Evolutionary conservation across 2,797 vertebrate species (phyloP).

Genomic region (Meriones psammophilus): DNA sequence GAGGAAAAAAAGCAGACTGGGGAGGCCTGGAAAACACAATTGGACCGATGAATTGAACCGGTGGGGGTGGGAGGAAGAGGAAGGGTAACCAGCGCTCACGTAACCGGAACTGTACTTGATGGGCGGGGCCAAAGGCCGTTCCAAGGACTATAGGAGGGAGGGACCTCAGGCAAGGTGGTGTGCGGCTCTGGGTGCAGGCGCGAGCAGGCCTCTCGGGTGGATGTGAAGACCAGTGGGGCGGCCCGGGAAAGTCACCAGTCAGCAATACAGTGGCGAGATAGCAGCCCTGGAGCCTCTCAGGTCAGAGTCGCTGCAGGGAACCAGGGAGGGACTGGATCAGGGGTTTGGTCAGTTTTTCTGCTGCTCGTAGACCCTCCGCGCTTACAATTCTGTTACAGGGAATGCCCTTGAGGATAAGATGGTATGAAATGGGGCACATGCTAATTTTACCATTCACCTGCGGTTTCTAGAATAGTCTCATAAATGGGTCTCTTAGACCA

Average conservation of each 20-base stretch:
- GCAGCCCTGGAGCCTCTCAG: neutral
- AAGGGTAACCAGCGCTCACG: neutral
- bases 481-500: neutral
- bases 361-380: neutral
- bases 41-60: too few relatives aligned
- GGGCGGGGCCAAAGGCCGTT: neutral
- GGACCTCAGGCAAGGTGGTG: neutral
- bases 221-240: neutral
- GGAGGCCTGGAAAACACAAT: neutral
- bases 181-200: neutral
- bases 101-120: neutral
- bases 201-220: neutral
- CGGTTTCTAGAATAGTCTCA: neutral
- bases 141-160: neutral
- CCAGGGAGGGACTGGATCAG: neutral
- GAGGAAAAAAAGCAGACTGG: neutral
- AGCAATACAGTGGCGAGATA: neutral
- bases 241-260: neutral
- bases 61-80: neutral
- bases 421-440: neutral
- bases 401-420: neutral
- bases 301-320: neutral
- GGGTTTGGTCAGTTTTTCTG: neutral
- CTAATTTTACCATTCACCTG: neutral
- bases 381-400: neutral